phyloP scores from a whole-genome alignment of 2,797 vertebrate species.

The Neoniphon sammara region DNA sequence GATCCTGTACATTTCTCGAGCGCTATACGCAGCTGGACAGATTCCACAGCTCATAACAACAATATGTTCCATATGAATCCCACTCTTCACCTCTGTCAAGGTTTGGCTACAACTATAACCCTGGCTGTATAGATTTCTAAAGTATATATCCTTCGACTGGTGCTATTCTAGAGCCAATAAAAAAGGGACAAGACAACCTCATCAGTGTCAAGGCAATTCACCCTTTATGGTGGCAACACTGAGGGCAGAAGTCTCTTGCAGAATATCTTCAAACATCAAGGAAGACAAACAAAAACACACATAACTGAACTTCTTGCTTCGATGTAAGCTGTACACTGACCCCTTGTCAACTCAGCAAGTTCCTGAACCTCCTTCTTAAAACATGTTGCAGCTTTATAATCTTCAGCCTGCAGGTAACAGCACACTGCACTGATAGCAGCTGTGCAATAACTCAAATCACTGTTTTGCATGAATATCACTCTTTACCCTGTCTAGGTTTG shows the following conservation, averaged over 20 bases:
- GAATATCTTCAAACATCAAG: slow-evolving; percentile 17
- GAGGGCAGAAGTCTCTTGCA: slow-evolving; percentile 18
- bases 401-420: not conserved
- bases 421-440: not conserved
- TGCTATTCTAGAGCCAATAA: slow-evolving; percentile 57
- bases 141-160: slow-evolving; percentile 57
- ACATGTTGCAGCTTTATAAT: not conserved
- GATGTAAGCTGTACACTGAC: slow-evolving; percentile 15
- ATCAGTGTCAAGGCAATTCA: slow-evolving; percentile 51
- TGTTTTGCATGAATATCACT: not conserved
- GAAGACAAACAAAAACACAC: slow-evolving; percentile 33
- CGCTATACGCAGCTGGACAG: slow-evolving; percentile 72
- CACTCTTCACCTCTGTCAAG: slow-evolving; percentile 62
- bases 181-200: slow-evolving; percentile 60
- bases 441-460: not conserved
- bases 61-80: slow-evolving; percentile 77
- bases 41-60: slow-evolving; percentile 75
- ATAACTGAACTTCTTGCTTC: not conserved
- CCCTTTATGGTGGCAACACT: slow-evolving; percentile 30
- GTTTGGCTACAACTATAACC: slow-evolving; percentile 55
- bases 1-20: slow-evolving; percentile 63
- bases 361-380: not conserved
- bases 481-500: not conserved
- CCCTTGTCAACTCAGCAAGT: not conserved
- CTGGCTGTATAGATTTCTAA: slow-evolving; percentile 57